These are phyloP conservation scores for Marronus borbonicus DNA, from an alignment of 2,888 invertebrate species.

Conservation along the genomic window DNA sequence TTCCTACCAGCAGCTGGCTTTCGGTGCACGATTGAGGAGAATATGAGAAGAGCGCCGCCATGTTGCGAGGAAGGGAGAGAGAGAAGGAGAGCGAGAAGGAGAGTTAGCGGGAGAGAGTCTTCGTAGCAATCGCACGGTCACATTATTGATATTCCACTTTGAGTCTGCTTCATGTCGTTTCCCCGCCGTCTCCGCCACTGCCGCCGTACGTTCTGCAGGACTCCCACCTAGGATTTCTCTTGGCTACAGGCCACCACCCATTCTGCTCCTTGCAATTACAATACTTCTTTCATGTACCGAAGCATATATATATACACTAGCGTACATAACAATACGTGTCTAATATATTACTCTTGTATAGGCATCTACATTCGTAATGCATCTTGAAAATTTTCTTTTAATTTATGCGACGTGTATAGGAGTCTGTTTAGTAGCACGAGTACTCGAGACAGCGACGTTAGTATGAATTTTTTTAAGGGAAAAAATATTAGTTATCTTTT, in stretches of 20 bases:
- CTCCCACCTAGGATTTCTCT: slow-evolving; percentile 48
- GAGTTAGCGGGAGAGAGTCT: slow-evolving; percentile 57
- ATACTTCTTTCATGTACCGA: slow-evolving; percentile 44
- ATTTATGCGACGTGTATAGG: too few relatives aligned
- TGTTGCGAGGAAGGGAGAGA: slow-evolving; percentile 30
- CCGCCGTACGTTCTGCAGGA: slow-evolving; percentile 52
- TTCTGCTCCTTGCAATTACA: slow-evolving; percentile 51
- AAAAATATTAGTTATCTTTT: too few relatives aligned
- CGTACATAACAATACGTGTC: slow-evolving; percentile 10
- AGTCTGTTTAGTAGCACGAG: too few relatives aligned
- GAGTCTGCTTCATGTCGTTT: slow-evolving; percentile 69
- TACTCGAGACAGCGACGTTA: too few relatives aligned
- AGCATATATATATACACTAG: slow-evolving; percentile 4
- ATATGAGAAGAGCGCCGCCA: slow-evolving; percentile 58
- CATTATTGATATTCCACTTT: slow-evolving; percentile 71
- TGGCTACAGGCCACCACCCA: slow-evolving; percentile 50
- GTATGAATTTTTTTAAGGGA: too few relatives aligned
- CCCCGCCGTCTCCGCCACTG: slow-evolving; percentile 59
- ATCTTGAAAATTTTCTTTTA: neutral
- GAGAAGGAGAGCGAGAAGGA: slow-evolving; percentile 18
- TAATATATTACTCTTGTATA: neutral
- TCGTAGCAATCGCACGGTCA: slow-evolving; percentile 69
- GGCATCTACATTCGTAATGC: neutral
- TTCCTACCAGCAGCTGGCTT: slow-evolving; percentile 28
- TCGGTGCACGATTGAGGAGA: slow-evolving; percentile 41